Evolutionary conservation across 2,888 invertebrate species (phyloP).

Genomic region (Meteorus colon): DNA sequence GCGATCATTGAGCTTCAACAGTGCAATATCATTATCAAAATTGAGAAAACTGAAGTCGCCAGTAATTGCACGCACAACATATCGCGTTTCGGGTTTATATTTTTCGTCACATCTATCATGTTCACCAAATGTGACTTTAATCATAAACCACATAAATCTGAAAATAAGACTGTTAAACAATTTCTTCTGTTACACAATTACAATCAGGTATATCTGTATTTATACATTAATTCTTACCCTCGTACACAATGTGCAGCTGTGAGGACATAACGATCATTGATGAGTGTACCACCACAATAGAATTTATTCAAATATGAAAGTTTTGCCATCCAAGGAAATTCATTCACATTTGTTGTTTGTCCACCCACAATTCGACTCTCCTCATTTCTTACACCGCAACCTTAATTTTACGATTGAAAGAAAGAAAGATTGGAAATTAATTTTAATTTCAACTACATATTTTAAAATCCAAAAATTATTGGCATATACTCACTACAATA

Average conservation of each 20-base stretch:
- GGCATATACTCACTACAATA: slow-evolving; percentile 79
- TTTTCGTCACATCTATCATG: slow-evolving; percentile 88
- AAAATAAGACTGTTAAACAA: slow-evolving; percentile 65
- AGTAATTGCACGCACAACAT: slow-evolving; percentile 84
- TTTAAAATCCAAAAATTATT: slow-evolving; percentile 38
- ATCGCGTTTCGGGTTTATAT: slow-evolving; percentile 83
- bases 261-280: slow-evolving; percentile 90
- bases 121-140: slow-evolving; percentile 91
- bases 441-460: slow-evolving; percentile 7
- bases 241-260: slow-evolving; percentile 93
- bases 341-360: slow-evolving; percentile 82
- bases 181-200: slow-evolving; percentile 9
- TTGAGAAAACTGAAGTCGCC: slow-evolving; percentile 89
- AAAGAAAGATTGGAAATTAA: background rate
- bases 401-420: slow-evolving; percentile 71
- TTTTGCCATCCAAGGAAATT: slow-evolving; percentile 93
- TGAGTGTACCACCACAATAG: slow-evolving; percentile 91
- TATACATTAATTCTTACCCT: slow-evolving; percentile 77
- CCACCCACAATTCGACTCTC: slow-evolving; percentile 89
- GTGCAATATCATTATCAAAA: slow-evolving; percentile 91
- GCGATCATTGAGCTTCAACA: slow-evolving; percentile 86
- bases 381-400: slow-evolving; percentile 89
- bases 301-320: slow-evolving; percentile 90
- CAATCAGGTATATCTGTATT: background rate
- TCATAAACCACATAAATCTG: slow-evolving; percentile 95